phyloP scores from a whole-genome alignment of 2,797 vertebrate species.

The Sibirionetta formosa region DNA sequence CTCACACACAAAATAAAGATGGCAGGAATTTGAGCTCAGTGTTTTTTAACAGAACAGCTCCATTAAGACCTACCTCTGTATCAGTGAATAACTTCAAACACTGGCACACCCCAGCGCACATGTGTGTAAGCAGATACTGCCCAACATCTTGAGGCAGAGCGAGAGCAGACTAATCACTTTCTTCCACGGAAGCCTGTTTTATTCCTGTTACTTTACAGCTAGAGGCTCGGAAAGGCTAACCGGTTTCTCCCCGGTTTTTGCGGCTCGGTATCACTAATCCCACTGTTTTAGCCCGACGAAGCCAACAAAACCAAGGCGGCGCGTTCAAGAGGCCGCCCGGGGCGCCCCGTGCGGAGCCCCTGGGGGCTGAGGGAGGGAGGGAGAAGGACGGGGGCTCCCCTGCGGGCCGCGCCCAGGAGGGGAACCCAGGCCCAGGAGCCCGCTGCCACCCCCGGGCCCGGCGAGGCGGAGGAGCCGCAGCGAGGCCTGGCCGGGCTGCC shows the following conservation, averaged over 20 bases:
- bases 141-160: constrained; percentile 26
- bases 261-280: fast-evolving
- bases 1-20: neutral
- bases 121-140: constrained; percentile 61
- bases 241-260: neutral
- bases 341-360: neutral
- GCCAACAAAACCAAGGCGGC: neutral
- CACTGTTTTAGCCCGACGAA: neutral
- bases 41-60: constrained; percentile 1
- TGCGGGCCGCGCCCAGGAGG: neutral
- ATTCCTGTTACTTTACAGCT: neutral
- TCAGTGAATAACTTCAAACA: constrained; percentile 12
- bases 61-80: constrained; percentile 18
- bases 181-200: neutral
- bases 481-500: neutral
- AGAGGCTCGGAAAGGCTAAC: neutral
- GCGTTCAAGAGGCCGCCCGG: neutral
- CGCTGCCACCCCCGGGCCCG: neutral
- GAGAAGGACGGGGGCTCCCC: neutral
- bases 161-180: constrained; percentile 31
- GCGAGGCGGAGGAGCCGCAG: neutral
- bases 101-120: constrained; percentile 60
- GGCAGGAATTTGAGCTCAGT: neutral
- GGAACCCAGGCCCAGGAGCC: neutral
- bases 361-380: neutral